Conservation (phyloP, 1,140 invertebrate genomes). For the Philopotamus ludificatus region DNA sequence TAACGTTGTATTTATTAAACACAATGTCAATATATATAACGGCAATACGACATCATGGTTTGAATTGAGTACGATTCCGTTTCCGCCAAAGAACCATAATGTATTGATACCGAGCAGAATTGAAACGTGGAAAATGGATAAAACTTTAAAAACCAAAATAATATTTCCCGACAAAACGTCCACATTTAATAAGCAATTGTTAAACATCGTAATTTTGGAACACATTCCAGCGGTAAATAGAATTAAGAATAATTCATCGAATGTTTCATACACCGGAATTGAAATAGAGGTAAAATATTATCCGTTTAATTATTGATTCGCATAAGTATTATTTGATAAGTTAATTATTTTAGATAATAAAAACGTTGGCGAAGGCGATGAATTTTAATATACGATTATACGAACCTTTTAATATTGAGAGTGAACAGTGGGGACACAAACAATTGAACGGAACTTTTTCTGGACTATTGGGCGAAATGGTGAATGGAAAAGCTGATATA, state of each 20-base stretch:
- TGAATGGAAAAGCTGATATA: constrained; percentile 65
- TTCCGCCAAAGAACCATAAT: constrained; percentile 59
- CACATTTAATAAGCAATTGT: constrained; percentile 56
- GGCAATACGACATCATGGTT: constrained; percentile 57
- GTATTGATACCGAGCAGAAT: constrained; percentile 58
- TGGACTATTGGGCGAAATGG: constrained; percentile 71
- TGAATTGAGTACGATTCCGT: constrained; percentile 70
- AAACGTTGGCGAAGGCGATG: constrained; percentile 64
- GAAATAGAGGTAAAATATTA: constrained; percentile 63
- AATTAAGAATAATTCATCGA: constrained; percentile 43
- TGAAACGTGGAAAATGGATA: constrained; percentile 63
- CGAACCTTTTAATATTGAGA: constrained; percentile 57
- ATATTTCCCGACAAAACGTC: constrained; percentile 63
- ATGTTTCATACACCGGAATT: constrained; percentile 51
- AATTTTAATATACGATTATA: constrained; percentile 70
- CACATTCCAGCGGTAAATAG: constrained; percentile 67
- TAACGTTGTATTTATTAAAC: constrained; percentile 70
- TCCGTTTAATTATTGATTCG: constrained; percentile 4
- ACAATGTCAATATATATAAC: constrained; percentile 48
- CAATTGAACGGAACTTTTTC: constrained; percentile 62
- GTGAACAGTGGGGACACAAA: constrained; percentile 65
- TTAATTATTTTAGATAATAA: constrained; percentile 60
- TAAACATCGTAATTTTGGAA: constrained; percentile 66
- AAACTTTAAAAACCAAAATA: constrained; percentile 57
- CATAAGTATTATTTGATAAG: constrained; percentile 11